These are phyloP conservation scores for Chesias legatella DNA, from an alignment of 2,888 invertebrate species.

Conservation along the genomic window DNA sequence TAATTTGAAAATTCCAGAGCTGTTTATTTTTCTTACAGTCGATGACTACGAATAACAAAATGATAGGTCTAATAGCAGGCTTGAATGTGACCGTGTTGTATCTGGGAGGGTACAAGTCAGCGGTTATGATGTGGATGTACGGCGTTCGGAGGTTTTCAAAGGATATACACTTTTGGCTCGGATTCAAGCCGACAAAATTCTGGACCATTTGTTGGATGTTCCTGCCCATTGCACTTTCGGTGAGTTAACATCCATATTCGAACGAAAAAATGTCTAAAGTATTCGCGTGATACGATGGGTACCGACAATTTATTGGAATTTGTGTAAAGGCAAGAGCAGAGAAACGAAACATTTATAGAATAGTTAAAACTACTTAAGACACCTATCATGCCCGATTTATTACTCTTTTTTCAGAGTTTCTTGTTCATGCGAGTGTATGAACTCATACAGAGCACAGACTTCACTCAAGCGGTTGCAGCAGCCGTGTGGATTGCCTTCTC, in stretches of 20 bases:
- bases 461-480: conserved; percentile 21
- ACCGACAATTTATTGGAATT: no score
- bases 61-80: conserved; percentile 35
- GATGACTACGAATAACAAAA: conserved; percentile 20
- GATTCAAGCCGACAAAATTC: conserved; percentile 58
- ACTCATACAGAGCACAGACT: conserved; percentile 22
- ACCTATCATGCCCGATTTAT: no score
- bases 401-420: no score
- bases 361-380: no score
- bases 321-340: no score
- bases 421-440: conserved; percentile 30
- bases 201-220: conserved; percentile 53
- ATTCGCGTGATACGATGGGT: no score
- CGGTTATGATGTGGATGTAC: conserved; percentile 61
- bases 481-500: conserved; percentile 41
- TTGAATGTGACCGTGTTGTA: conserved; percentile 41
- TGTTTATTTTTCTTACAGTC: conserved; percentile 33
- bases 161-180: conserved; percentile 64
- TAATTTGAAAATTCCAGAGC: conserved; percentile 1
- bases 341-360: no score
- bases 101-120: conserved; percentile 49
- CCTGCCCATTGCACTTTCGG: conserved; percentile 47
- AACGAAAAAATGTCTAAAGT: no score
- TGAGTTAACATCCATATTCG: conserved; percentile 45
- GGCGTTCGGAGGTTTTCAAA: conserved; percentile 54